A percentile compares a stretch with the other conserved stretches of the same genome.
These are phyloP conservation scores for Ennomos erosarius DNA, from an alignment of 2,888 invertebrate genomes.

Conservation along the genomic window DNA sequence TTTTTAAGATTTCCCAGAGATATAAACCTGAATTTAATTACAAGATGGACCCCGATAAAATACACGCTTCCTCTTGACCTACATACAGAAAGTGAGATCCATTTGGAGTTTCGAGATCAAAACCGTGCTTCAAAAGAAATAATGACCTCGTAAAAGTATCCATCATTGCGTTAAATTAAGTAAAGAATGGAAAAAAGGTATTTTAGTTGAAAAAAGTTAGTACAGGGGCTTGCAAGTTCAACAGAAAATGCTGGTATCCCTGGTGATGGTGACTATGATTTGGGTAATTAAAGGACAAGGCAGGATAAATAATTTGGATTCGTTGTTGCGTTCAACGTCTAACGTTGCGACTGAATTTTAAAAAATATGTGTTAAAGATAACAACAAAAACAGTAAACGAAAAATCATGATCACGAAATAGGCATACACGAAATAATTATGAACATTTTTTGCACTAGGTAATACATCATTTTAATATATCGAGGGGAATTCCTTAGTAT, in stretches of 20 bases:
- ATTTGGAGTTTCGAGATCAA: constrained; percentile 22
- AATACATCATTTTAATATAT: no score
- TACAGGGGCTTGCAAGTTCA: constrained; percentile 24
- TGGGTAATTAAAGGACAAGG: no score
- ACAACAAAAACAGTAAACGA: no score
- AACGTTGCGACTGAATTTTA: no score
- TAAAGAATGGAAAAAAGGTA: constrained; percentile 28
- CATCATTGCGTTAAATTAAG: constrained; percentile 37
- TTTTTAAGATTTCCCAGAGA: no score
- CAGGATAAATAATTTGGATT: no score
- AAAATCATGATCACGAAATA: no score
- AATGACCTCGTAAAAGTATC: constrained; percentile 34
- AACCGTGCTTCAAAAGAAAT: constrained; percentile 35
- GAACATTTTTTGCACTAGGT: no score
- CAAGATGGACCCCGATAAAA: constrained; percentile 18
- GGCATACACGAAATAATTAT: no score
- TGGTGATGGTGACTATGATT: not conserved
- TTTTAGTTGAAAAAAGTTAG: constrained; percentile 31
- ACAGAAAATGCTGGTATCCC: constrained; percentile 24
- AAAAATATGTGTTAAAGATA: no score
- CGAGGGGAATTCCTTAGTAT: no score
- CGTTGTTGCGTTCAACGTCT: no score
- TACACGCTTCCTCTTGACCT: constrained; percentile 16
- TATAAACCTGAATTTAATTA: constrained; percentile 24
- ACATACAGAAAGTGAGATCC: constrained; percentile 8